A percentile compares a stretch with the other conserved stretches of the same genome.
These are phyloP conservation scores for Oligia latruncula DNA, from an alignment of 2,888 invertebrate genomes.

Conservation along the genomic window DNA sequence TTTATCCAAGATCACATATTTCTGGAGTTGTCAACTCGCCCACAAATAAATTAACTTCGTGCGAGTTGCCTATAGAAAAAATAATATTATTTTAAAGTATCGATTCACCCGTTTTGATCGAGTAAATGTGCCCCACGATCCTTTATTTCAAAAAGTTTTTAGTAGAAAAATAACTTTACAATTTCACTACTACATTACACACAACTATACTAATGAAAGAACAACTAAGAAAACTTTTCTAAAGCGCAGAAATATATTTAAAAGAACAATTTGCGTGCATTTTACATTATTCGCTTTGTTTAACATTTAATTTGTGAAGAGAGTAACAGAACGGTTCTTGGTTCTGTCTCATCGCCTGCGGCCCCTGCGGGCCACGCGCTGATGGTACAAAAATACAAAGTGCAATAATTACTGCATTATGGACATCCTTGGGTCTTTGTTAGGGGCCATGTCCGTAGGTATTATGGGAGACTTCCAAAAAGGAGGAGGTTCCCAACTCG, in stretches of 20 bases:
- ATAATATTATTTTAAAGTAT: too few species aligned
- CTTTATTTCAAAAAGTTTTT: background rate
- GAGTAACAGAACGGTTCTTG: constrained; percentile 30
- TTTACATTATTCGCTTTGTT: constrained; percentile 52
- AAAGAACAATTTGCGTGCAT: constrained; percentile 49
- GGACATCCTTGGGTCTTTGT: constrained; percentile 30
- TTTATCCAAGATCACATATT: too few species aligned
- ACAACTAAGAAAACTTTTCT: constrained; percentile 32
- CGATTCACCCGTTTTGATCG: too few species aligned
- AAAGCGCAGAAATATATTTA: constrained; percentile 26
- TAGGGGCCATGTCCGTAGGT: constrained; percentile 8
- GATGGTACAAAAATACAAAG: constrained; percentile 54
- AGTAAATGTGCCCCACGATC: too few species aligned
- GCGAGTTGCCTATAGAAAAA: too few species aligned
- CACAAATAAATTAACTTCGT: too few species aligned
- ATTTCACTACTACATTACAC: background rate
- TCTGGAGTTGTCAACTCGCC: too few species aligned
- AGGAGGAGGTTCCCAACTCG: too few species aligned
- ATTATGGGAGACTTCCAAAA: too few species aligned
- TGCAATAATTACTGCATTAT: constrained; percentile 59
- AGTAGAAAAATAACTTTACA: constrained; percentile 1
- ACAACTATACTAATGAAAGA: constrained; percentile 34
- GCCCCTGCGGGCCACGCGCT: constrained; percentile 21
- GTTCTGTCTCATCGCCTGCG: constrained; percentile 42
- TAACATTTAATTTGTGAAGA: constrained; percentile 54